Percentiles rank a stretch among this genome's conserved stretches.
These are phyloP conservation scores for Hycleus cichorii DNA, from an alignment of 1,140 invertebrate species.

Conservation along the genomic window DNA sequence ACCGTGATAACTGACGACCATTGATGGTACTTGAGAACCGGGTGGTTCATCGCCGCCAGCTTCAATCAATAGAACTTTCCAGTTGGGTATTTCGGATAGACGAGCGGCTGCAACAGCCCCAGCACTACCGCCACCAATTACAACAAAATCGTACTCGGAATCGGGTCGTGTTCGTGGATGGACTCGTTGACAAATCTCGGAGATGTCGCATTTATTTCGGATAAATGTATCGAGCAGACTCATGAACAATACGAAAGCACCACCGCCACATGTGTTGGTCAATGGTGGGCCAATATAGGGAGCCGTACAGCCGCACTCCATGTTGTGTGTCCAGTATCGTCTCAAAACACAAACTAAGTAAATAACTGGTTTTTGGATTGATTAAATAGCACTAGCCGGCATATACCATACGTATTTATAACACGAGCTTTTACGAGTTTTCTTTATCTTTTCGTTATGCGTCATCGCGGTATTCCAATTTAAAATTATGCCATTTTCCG, in stretches of 20 bases:
- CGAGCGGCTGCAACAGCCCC: slow-evolving; percentile 50
- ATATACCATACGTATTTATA: no score
- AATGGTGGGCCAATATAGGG: slow-evolving; percentile 45
- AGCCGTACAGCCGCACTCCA: slow-evolving; percentile 38
- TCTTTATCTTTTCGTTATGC: no score
- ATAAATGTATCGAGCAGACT: slow-evolving; percentile 48
- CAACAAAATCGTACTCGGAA: slow-evolving; percentile 50
- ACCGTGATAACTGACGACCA: slow-evolving; percentile 48
- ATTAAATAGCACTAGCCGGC: neutral
- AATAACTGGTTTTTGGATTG: neutral
- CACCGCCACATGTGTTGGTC: slow-evolving; percentile 44
- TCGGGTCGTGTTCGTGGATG: slow-evolving; percentile 37
- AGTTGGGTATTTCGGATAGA: slow-evolving; percentile 32
- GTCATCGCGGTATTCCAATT: no score
- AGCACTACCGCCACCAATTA: slow-evolving; percentile 52
- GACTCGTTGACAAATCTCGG: slow-evolving; percentile 46
- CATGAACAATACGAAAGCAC: slow-evolving; percentile 50
- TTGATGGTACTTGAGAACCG: slow-evolving; percentile 47
- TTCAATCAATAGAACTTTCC: slow-evolving; percentile 53
- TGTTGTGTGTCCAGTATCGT: slow-evolving; percentile 5
- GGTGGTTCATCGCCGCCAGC: slow-evolving; percentile 54
- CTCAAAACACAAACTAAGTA: neutral
- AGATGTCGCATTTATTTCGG: slow-evolving; percentile 42
- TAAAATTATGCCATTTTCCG: no score
- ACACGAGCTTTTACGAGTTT: no score